Evolutionary conservation across 2,113 vertebrate species (phyloP).

Genomic region (Riparia riparia): DNA sequence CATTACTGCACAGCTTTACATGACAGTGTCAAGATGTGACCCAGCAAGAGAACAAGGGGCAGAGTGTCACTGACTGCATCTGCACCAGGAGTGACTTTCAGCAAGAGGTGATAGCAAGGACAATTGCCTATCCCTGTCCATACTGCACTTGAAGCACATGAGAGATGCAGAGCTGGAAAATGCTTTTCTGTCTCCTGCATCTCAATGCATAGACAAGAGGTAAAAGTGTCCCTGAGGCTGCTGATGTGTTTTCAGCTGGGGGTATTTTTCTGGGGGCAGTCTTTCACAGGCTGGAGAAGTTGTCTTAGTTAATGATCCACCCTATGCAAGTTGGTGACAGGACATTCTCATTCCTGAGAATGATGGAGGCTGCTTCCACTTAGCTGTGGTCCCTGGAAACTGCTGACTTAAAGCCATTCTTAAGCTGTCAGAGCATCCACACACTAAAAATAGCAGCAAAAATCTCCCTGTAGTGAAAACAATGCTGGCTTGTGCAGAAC

Average conservation of each 20-base stretch:
- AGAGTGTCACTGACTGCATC: neutral
- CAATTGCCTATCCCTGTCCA: neutral
- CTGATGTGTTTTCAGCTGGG: neutral
- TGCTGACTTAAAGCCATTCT: constrained; percentile 38
- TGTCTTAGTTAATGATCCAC: neutral
- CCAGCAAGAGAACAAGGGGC: neutral
- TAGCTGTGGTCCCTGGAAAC: constrained; percentile 11
- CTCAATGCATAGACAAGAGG: neutral
- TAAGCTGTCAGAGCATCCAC: constrained; percentile 24
- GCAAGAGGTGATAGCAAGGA: neutral
- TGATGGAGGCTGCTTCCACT: neutral
- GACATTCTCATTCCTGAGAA: neutral
- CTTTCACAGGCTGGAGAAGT: neutral
- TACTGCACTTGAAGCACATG: neutral
- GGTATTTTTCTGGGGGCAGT: neutral
- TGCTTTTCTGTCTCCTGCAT: neutral
- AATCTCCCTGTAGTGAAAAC: neutral
- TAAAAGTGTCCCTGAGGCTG: neutral
- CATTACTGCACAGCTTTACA: neutral
- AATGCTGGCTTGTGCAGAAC: neutral
- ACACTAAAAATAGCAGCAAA: constrained; percentile 25
- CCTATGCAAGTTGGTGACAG: neutral
- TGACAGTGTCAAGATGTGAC: neutral
- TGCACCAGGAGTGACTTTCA: neutral
- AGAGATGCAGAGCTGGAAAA: neutral